Percentiles rank a stretch among this genome's conserved stretches.
Conservation (phyloP, 2,888 invertebrate genomes). For the Bembecia ichneumoniformis region DNA sequence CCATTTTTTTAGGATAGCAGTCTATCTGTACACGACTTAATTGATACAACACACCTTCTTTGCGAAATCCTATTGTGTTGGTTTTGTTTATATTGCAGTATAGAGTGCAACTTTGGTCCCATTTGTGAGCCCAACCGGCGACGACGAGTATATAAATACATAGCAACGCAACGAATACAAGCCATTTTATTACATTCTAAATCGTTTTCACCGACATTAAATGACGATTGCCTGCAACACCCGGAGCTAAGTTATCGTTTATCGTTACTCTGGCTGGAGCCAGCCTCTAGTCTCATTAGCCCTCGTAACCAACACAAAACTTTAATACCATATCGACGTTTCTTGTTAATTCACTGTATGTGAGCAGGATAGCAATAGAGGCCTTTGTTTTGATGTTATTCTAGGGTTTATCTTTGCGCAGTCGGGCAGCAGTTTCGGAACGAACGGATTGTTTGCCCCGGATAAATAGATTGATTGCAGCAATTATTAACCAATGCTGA, state of each 20-base stretch:
- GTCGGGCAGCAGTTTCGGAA: neutral
- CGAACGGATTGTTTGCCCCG: no score
- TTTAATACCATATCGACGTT: neutral
- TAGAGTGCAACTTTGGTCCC: constrained; percentile 1
- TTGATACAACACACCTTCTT: no score
- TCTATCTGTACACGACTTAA: no score
- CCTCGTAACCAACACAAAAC: neutral
- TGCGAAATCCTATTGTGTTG: no score
- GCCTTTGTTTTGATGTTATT: no score
- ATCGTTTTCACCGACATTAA: constrained; percentile 18
- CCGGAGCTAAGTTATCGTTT: constrained; percentile 1
- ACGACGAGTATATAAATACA: constrained; percentile 3
- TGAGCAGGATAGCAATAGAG: neutral
- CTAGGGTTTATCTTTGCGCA: no score
- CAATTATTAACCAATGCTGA: no score
- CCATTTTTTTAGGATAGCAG: no score
- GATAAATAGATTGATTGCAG: no score
- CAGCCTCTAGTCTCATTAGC: neutral
- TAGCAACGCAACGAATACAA: constrained; percentile 5
- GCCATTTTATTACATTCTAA: constrained; percentile 19
- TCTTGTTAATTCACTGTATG: neutral
- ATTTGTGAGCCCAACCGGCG: constrained; percentile 1
- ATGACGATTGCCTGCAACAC: constrained; percentile 3
- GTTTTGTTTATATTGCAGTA: neutral
- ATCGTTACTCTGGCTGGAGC: neutral